Evolutionary conservation across 2,113 vertebrate species (phyloP).

Genomic region (Pithys albifrons): DNA sequence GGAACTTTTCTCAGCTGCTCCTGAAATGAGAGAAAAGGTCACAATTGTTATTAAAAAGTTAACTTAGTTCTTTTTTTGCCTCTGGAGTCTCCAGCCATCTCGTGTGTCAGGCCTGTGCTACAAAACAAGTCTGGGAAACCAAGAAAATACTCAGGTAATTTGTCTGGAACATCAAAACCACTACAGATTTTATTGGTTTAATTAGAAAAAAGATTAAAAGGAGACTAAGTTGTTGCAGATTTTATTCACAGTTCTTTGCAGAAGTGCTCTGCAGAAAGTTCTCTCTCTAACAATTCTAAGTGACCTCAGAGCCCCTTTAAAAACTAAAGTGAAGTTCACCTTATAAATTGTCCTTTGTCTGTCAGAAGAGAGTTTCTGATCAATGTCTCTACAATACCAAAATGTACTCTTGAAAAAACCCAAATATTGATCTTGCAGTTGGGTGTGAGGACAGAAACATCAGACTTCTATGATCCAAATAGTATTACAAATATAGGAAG

Average conservation of each 20-base stretch:
- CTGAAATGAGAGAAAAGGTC: slow-evolving; percentile 67
- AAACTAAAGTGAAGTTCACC: not conserved
- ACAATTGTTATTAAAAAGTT: not conserved
- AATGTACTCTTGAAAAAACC: not conserved
- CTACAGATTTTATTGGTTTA: not conserved
- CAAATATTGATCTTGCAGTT: not conserved
- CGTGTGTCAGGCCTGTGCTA: not conserved
- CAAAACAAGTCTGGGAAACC: not conserved
- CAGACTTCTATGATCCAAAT: not conserved
- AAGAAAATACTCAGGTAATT: not conserved
- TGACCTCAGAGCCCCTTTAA: not conserved
- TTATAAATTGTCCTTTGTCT: not conserved
- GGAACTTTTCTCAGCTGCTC: slow-evolving; percentile 97
- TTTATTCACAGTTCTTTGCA: not conserved
- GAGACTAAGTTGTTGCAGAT: not conserved
- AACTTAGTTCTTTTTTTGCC: not conserved
- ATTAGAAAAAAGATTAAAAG: not conserved
- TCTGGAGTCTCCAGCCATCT: not conserved
- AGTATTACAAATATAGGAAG: not conserved
- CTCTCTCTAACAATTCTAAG: not conserved
- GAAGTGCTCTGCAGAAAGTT: not conserved
- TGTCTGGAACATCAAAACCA: not conserved
- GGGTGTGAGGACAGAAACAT: not conserved
- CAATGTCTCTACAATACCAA: not conserved
- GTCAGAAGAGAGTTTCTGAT: not conserved